phyloP scores from a whole-genome alignment of 2,888 invertebrate species.

The Xylocampa areola region DNA sequence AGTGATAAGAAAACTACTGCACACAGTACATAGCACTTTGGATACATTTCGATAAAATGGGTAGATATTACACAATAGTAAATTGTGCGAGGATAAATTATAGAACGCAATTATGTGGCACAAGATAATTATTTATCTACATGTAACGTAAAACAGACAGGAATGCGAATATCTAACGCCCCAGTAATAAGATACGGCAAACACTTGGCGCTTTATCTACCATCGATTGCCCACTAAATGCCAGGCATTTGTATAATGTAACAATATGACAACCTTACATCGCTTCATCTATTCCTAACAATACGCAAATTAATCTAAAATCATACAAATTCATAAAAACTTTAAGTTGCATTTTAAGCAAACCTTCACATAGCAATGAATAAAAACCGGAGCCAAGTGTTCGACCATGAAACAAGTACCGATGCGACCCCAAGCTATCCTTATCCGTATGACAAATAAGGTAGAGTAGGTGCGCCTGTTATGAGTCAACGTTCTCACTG shows the following conservation, averaged over 20 bases:
- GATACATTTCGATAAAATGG: slow-evolving; percentile 38
- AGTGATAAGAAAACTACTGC: slow-evolving; percentile 14
- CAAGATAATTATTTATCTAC: slow-evolving; percentile 37
- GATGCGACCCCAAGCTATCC: slow-evolving; percentile 51
- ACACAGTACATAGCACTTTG: slow-evolving; percentile 12
- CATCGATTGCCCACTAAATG: slow-evolving; percentile 67
- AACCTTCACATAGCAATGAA: slow-evolving; percentile 12
- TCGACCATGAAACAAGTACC: slow-evolving; percentile 53
- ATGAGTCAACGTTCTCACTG: slow-evolving; percentile 58
- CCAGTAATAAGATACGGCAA: slow-evolving; percentile 78
- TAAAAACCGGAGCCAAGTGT: slow-evolving; percentile 24
- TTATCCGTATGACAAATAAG: slow-evolving; percentile 59
- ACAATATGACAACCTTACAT: slow-evolving; percentile 35
- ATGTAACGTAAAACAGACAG: slow-evolving; percentile 64
- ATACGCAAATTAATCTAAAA: slow-evolving; percentile 19
- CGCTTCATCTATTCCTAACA: slow-evolving; percentile 15
- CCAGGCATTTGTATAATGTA: slow-evolving; percentile 52
- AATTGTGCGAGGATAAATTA: slow-evolving; percentile 41
- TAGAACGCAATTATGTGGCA: slow-evolving; percentile 34
- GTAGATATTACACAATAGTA: slow-evolving; percentile 40
- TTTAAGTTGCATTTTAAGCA: background rate
- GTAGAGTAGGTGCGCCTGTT: slow-evolving; percentile 52
- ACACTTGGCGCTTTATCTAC: slow-evolving; percentile 72
- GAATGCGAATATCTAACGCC: slow-evolving; percentile 71
- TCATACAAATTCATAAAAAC: slow-evolving; percentile 7